Evolutionary conservation across 2,888 invertebrate genomes (phyloP).

Genomic region (Tachina grossa): DNA sequence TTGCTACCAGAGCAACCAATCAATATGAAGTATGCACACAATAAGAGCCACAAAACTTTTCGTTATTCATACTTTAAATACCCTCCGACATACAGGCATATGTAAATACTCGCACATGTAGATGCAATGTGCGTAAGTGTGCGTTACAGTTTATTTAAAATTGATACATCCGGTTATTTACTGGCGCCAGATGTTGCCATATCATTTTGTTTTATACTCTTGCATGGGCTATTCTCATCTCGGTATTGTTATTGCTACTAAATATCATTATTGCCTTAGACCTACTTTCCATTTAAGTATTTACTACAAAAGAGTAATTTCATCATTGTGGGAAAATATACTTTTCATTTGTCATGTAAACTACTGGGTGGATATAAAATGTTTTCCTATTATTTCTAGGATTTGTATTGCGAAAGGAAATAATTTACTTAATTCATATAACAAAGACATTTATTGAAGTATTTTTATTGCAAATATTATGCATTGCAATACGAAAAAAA

Average conservation of each 20-base stretch:
- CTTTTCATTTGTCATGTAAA: conserved; percentile 2
- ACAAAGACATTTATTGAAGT: too few species aligned
- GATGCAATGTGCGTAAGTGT: not conserved
- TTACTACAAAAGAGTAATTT: conserved; percentile 11
- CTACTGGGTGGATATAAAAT: conserved; percentile 28
- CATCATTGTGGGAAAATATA: conserved; percentile 42
- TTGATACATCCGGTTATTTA: conserved; percentile 71
- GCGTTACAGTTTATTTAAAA: conserved; percentile 47
- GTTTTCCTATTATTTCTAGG: not conserved
- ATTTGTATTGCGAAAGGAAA: not conserved
- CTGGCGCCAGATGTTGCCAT: conserved; percentile 72
- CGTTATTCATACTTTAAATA: conserved; percentile 29
- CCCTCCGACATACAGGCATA: conserved; percentile 6
- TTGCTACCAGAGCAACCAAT: conserved; percentile 69
- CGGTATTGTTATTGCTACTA: conserved; percentile 7
- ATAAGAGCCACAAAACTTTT: conserved; percentile 66
- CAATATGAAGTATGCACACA: conserved; percentile 69
- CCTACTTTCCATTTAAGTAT: not conserved
- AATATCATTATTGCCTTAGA: conserved; percentile 36
- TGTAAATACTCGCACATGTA: not conserved
- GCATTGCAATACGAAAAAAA: too few species aligned
- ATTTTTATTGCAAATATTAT: too few species aligned
- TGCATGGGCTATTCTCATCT: conserved; percentile 5
- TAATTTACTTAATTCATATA: too few species aligned
- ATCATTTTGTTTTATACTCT: conserved; percentile 48